A percentile compares a stretch with the other conserved stretches of the same genome.
phyloP scores from a whole-genome alignment of 2,888 invertebrate genomes.

The Leptopterna dolabrata region DNA sequence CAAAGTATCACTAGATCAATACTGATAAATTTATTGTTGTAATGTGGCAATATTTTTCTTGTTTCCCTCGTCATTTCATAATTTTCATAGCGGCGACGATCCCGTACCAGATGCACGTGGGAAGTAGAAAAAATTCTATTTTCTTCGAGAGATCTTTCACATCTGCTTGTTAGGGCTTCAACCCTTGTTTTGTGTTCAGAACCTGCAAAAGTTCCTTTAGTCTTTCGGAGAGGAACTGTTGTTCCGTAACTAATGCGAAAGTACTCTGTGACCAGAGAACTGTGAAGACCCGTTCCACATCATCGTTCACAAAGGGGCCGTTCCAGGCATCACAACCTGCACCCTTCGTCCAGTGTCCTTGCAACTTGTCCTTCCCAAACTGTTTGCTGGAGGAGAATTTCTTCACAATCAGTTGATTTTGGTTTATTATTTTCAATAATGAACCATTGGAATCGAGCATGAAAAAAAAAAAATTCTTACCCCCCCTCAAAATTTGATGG shows the following conservation, averaged over 20 bases:
- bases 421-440: too few relatives aligned
- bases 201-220: background rate
- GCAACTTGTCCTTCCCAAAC: background rate
- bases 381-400: background rate
- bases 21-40: too few relatives aligned
- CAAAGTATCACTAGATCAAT: too few relatives aligned
- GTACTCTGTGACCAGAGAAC: slow-evolving; percentile 8
- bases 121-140: too few relatives aligned
- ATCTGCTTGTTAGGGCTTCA: background rate
- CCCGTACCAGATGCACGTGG: too few relatives aligned
- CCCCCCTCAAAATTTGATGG: too few relatives aligned
- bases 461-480: too few relatives aligned
- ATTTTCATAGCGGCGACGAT: too few relatives aligned
- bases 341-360: background rate
- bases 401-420: background rate
- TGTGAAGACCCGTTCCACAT: slow-evolving; percentile 29
- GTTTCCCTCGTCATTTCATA: too few relatives aligned
- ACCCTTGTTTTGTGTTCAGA: background rate
- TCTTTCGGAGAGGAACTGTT: background rate
- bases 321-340: background rate
- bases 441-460: too few relatives aligned
- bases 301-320: slow-evolving; percentile 17
- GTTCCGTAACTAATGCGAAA: slow-evolving; percentile 19
- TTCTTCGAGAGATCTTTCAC: background rate
- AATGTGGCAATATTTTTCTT: too few relatives aligned